Evolutionary conservation across 1,140 invertebrate genomes (phyloP), one percentile per base, ranked within the genome.

Genomic region (Potamilus streckersoni): DNA sequence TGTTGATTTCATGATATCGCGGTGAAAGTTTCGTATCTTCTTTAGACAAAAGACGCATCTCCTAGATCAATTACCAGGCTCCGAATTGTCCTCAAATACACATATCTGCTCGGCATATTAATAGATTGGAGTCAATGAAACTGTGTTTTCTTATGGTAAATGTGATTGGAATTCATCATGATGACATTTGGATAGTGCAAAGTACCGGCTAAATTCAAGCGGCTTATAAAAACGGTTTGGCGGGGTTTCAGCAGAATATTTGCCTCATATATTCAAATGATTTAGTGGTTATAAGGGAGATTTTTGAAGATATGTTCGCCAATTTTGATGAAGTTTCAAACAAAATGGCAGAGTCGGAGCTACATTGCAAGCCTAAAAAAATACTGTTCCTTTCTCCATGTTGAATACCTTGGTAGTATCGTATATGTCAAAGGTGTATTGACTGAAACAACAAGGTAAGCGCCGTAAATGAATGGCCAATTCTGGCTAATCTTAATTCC

Each of bases 1-100:
- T 82, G 88, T 83, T 4, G 91, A 93, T 61, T 85, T 16, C 84
- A 86, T 72, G 27, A 57, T 23, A 57, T 79, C 1, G 78, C 75
- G 2, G 64, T 68, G 1, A 76, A 78, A 62, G 80, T 83, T 71
- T 63, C 76, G 71, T 78, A 84, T 38, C 79, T 78, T 6, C 68
- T 85, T 15, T 80, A 81, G 1, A 31, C 2, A 31, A 31, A 3
- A 31, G 81, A 84, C 38, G 79, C 80, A 19, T 64, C 79, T 16
- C 67, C 0, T 79, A 20, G 59, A 69, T 14, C 27, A 71, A 38
- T 16, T 79, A 8, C 15, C 64, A 20, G 65, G 73, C 13, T 1
- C 23, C 8, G 31, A 62, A 19, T 74, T 27, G 65, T 69, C 63
- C 69, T 74, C 73, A 23, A 71, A 68, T 17, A n/a, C 82, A 2